Conservation (phyloP, 2,888 invertebrate genomes). For the Eumacrocentrus americanus region DNA sequence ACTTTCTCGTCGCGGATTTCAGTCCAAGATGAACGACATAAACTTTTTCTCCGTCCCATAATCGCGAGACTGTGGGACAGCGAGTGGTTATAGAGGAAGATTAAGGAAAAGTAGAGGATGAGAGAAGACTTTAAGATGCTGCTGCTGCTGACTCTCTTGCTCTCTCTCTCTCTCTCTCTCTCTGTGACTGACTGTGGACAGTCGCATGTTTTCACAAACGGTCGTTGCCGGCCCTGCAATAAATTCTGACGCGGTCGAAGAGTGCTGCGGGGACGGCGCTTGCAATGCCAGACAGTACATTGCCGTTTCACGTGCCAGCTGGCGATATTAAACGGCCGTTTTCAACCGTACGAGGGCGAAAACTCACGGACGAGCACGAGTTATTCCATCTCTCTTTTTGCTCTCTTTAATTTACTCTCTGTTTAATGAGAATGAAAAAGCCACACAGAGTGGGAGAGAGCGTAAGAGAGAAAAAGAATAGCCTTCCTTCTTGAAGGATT, state of each 20-base stretch:
- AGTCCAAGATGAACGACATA: not conserved
- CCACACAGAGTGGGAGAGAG: too few species aligned
- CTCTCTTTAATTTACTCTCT: too few species aligned
- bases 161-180: not conserved
- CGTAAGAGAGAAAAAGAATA: too few species aligned
- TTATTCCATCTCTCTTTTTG: slow-evolving; percentile 1
- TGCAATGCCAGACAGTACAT: slow-evolving; percentile 38
- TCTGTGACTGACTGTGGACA: not conserved
- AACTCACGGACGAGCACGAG: slow-evolving; percentile 9
- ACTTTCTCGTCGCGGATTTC: not conserved
- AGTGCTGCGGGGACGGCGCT: slow-evolving; percentile 27
- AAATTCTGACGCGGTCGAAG: slow-evolving; percentile 21
- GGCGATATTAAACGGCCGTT: slow-evolving; percentile 34
- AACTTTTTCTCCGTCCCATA: not conserved
- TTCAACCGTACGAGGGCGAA: slow-evolving; percentile 24
- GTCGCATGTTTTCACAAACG: slow-evolving; percentile 14
- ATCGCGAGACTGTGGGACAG: not conserved
- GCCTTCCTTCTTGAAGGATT: slow-evolving; percentile 36
- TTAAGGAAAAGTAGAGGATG: not conserved
- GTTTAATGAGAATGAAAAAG: too few species aligned
- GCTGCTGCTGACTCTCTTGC: too few species aligned
- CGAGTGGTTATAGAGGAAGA: too few species aligned
- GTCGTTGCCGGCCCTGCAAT: slow-evolving; percentile 12
- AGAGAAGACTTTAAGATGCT: too few species aligned
- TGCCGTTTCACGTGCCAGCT: slow-evolving; percentile 42